Conservation (phyloP, 2,797 vertebrate species). For the Amazona finschi region DNA sequence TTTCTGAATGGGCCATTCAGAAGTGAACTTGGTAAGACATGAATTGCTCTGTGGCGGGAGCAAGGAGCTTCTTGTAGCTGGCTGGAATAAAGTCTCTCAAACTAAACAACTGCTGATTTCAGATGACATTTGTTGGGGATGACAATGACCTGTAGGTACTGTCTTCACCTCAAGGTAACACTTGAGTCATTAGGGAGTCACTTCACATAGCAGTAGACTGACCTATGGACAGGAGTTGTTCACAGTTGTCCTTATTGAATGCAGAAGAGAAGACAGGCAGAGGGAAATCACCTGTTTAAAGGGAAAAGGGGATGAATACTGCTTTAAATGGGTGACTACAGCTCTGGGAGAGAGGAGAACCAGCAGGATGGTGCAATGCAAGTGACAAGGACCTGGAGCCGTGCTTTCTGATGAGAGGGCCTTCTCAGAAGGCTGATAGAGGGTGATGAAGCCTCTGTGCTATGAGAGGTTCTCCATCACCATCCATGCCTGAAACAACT, state of each 20-base stretch:
- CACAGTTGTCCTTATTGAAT: background rate
- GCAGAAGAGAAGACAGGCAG: background rate
- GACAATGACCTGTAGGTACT: background rate
- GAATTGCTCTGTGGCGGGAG: background rate
- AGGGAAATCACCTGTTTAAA: background rate
- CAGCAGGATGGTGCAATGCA: background rate
- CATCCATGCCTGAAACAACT: background rate
- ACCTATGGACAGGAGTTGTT: background rate
- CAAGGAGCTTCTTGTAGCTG: accelerated
- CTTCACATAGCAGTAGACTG: accelerated
- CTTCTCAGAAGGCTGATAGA: background rate
- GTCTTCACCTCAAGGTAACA: background rate
- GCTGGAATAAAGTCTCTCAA: background rate
- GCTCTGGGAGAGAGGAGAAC: background rate
- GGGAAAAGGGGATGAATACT: background rate
- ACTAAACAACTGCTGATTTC: background rate
- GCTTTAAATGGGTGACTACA: background rate
- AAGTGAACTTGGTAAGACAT: background rate
- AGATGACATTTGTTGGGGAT: background rate
- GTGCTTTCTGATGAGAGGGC: background rate
- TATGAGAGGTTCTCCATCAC: background rate
- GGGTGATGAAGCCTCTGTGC: background rate
- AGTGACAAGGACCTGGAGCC: background rate
- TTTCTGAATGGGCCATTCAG: background rate
- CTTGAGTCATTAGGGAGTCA: background rate